Evolutionary conservation across 2,113 vertebrate species (phyloP), one percentile per base, ranked within the genome.

Genomic region (Laterallus jamaicensis): DNA sequence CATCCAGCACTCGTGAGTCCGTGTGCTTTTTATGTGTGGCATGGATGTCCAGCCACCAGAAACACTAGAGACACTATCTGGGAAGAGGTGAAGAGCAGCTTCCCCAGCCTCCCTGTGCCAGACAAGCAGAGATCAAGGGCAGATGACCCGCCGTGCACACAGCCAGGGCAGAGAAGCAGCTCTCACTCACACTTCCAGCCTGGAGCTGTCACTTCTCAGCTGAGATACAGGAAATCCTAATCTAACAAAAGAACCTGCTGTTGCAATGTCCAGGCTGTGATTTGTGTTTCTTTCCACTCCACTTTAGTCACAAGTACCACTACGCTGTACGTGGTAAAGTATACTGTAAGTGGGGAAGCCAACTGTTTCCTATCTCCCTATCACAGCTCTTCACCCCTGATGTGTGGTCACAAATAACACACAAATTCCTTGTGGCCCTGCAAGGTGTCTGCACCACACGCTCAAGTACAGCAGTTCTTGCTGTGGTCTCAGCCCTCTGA

Each of bases 81-180:
- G 32, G 35, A 75, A 83, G 54, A 75, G 52, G 73, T 31, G 47
- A 88, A 39, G 37, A 82, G 49, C 79, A 93, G 68, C 47, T 88
- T 74, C 55, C n/a, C 69, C 55, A 74, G 50, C 24, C 28, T 44
- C 26, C 10, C 21, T 20, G 8, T 18, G 47, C 28, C 59, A 54
- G 29, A 5, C 1, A 8, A 69, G 67, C 8, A 77, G 73, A 73
- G 44, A 47, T 25, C 16, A 50, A 37, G 31, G 47, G 39, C 60
- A 89, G 40, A 50, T 10, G 60, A 67, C 22, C 86, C 35, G 69
- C 0, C 0, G 62, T 2, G 4, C 56, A 56, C 42, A 47, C 24
- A 62, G 69, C 13, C 54, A 32, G 1, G 15, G 52, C 50, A 92
- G n/a, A 40, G 56, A 73, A 58, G 35, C 14, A 55, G 70, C 29